These are phyloP conservation scores for Phenacoccus solenopsis DNA, from an alignment of 1,140 invertebrate species.

Conservation along the genomic window DNA sequence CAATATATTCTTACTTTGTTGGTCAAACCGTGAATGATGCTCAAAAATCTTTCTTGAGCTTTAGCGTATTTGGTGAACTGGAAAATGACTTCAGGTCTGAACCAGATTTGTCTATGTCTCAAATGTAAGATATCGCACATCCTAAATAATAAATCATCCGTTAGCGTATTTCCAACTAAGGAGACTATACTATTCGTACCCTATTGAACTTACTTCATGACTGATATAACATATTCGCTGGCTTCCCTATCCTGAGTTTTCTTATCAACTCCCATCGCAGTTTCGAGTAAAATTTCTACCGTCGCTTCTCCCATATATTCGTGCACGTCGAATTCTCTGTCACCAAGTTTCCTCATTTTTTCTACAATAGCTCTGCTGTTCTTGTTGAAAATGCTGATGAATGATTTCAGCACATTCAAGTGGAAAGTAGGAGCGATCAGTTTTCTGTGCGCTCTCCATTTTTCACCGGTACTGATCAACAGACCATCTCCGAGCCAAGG, in stretches of 20 bases:
- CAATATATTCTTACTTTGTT: constrained; percentile 41
- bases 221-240: constrained; percentile 55
- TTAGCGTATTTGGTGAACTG: constrained; percentile 43
- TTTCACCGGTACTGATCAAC: constrained; percentile 64
- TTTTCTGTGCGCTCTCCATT: constrained; percentile 75
- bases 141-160: constrained; percentile 31
- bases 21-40: constrained; percentile 48
- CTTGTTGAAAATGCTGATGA: constrained; percentile 72
- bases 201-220: constrained; percentile 46
- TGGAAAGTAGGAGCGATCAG: constrained; percentile 90
- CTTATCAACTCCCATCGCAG: constrained; percentile 55
- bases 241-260: constrained; percentile 46
- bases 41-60: constrained; percentile 44
- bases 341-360: constrained; percentile 47
- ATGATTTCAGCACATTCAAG: constrained; percentile 78
- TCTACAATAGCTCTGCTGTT: constrained; percentile 58
- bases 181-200: no score
- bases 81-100: constrained; percentile 46
- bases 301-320: constrained; percentile 70
- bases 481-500: constrained; percentile 83
- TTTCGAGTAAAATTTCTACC: constrained; percentile 75
- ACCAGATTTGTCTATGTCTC: constrained; percentile 46
- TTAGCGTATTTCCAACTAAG: no score
- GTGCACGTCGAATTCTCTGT: constrained; percentile 64
- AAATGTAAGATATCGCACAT: constrained; percentile 59